Conservation (phyloP, 2,113 vertebrate genomes). For the Epinephelus fuscoguttatus region DNA sequence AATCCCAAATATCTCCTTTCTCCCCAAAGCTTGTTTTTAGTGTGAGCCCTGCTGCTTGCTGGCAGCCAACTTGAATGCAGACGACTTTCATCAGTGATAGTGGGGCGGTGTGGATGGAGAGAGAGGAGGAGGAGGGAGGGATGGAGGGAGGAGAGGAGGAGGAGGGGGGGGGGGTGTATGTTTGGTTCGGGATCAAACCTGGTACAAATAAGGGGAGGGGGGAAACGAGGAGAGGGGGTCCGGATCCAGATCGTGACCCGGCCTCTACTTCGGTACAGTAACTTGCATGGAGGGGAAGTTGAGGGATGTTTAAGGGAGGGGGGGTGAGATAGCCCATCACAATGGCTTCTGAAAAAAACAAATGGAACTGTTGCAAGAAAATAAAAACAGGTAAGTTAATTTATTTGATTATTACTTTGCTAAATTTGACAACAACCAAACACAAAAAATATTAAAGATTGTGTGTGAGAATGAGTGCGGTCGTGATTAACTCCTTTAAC, state of each 20-base stretch:
- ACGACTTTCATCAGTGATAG: constrained; percentile 76
- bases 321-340: constrained; percentile 46
- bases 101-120: constrained; percentile 38
- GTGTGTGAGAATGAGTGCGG: constrained; percentile 46
- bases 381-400: constrained; percentile 64
- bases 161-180: constrained; percentile 20
- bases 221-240: constrained; percentile 71
- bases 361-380: constrained; percentile 42
- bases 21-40: constrained; percentile 69
- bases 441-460: constrained; percentile 55
- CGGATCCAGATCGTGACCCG: constrained; percentile 90
- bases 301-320: constrained; percentile 1
- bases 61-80: constrained; percentile 86
- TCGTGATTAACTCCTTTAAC: constrained; percentile 54
- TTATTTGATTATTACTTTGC: constrained; percentile 3
- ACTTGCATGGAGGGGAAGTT: constrained; percentile 87
- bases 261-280: constrained; percentile 91
- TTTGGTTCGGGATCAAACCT: constrained; percentile 62
- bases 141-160: not conserved
- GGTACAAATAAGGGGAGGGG: constrained; percentile 52
- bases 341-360: constrained; percentile 58
- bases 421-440: constrained; percentile 12
- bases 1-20: constrained; percentile 37
- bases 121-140: not conserved
- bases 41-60: constrained; percentile 78